Conservation (phyloP, 2,888 invertebrate species). For the Epinotia brunnichana region DNA sequence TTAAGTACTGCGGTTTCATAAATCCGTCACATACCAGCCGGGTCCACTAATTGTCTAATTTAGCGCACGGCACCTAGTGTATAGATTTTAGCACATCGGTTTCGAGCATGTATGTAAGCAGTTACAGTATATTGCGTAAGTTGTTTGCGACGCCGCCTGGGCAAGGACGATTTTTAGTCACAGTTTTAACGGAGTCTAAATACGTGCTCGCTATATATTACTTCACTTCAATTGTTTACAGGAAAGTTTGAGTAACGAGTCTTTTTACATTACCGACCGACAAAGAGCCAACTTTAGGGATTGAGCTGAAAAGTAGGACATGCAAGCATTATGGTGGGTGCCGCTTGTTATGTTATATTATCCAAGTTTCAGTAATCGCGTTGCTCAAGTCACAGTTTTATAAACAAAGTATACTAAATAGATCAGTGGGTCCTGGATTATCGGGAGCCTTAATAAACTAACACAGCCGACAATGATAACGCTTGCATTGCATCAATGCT, state of each 20-base stretch:
- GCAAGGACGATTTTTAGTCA: conserved; percentile 42
- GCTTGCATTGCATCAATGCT: conserved; percentile 31
- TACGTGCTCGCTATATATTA: conserved; percentile 1
- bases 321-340: neutral
- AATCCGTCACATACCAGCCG: conserved; percentile 1
- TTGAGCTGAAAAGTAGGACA: neutral
- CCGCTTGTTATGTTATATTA: neutral
- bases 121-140: conserved; percentile 33
- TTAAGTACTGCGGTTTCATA: conserved; percentile 12
- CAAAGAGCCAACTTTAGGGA: neutral
- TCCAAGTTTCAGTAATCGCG: neutral
- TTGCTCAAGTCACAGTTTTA: conserved; percentile 4
- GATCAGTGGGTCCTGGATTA: conserved; percentile 36
- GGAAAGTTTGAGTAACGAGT: neutral
- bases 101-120: conserved; percentile 21
- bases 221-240: neutral
- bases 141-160: conserved; percentile 34
- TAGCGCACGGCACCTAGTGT: conserved; percentile 19
- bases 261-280: neutral
- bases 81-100: conserved; percentile 38
- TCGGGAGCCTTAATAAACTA: conserved; percentile 31
- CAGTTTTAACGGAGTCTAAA: conserved; percentile 19
- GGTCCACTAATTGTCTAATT: conserved; percentile 23
- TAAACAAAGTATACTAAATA: conserved; percentile 23
- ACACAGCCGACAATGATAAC: conserved; percentile 18